phyloP scores from a whole-genome alignment of 2,113 vertebrate genomes.

The Galeopterus variegatus region DNA sequence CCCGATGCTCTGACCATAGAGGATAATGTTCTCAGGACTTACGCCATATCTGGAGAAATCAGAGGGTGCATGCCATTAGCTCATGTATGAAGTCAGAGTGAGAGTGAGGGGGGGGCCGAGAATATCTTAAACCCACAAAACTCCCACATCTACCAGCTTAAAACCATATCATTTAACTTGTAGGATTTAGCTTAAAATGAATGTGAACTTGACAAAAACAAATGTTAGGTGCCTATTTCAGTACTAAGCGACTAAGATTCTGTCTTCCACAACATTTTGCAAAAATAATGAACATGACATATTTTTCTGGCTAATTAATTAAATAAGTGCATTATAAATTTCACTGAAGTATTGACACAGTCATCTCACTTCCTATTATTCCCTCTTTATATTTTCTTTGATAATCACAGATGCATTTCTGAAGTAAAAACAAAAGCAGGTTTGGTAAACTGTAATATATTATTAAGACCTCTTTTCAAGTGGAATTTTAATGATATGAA shows the following conservation, averaged over 20 bases:
- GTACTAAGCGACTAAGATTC: not conserved
- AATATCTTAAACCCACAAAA: not conserved
- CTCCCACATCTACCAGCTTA: not conserved
- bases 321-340: not conserved
- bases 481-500: not conserved
- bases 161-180: not conserved
- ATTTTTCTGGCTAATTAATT: not conserved
- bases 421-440: not conserved
- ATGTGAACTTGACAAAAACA: not conserved
- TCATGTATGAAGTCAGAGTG: accelerated
- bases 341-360: not conserved
- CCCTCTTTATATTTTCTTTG: not conserved
- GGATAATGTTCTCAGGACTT: slow-evolving; percentile 97
- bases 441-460: not conserved
- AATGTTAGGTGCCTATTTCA: not conserved
- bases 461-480: not conserved
- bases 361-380: not conserved
- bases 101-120: accelerated
- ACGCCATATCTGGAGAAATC: slow-evolving; percentile 93
- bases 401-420: not conserved
- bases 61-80: not conserved
- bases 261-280: too few relatives aligned
- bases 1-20: slow-evolving; percentile 98
- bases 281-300: not conserved
- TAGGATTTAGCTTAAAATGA: not conserved